A percentile compares a stretch with the other conserved stretches of the same genome.
Conservation (phyloP, 64 coral and sea anemone species). For the Montipora foliosa region DNA sequence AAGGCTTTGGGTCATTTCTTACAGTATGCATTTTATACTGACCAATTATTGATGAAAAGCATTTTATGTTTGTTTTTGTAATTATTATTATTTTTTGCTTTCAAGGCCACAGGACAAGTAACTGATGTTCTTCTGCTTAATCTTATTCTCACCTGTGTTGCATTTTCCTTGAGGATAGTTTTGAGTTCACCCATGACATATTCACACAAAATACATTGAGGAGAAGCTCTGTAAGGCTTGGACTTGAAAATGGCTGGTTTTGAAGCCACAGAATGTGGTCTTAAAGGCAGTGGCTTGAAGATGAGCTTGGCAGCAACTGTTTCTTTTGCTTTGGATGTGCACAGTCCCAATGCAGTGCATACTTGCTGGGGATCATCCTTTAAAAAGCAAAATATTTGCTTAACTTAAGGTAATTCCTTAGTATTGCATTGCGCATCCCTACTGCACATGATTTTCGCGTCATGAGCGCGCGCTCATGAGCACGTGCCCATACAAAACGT, state of each 20-base stretch:
- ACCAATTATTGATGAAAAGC: too few relatives aligned
- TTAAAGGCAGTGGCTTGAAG: slow-evolving; percentile 43
- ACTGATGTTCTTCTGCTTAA: background rate
- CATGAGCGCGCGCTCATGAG: too few relatives aligned
- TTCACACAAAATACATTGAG: slow-evolving; percentile 82
- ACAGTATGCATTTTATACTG: too few relatives aligned
- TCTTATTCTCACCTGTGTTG: slow-evolving; percentile 70
- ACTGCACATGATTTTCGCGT: too few relatives aligned
- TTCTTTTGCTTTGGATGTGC: slow-evolving; percentile 43
- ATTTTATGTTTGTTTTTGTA: too few relatives aligned
- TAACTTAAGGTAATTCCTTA: too few relatives aligned
- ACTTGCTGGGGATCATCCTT: slow-evolving; percentile 75
- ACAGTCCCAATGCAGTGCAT: slow-evolving; percentile 81
- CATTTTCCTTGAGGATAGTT: slow-evolving; percentile 72
- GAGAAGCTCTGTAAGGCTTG: slow-evolving; percentile 41
- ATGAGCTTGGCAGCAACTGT: slow-evolving; percentile 24
- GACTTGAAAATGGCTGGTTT: slow-evolving; percentile 28
- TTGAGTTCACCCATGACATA: slow-evolving; percentile 80
- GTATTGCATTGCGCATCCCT: too few relatives aligned
- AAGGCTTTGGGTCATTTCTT: too few relatives aligned
- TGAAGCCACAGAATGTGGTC: slow-evolving; percentile 18
- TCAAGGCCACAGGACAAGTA: too few relatives aligned
- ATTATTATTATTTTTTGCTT: too few relatives aligned
- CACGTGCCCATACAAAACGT: too few relatives aligned
- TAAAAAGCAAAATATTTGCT: background rate